Base-by-base conservation (phyloP, 2,113 vertebrate species). In the Pygoscelis antarcticus region DNA sequence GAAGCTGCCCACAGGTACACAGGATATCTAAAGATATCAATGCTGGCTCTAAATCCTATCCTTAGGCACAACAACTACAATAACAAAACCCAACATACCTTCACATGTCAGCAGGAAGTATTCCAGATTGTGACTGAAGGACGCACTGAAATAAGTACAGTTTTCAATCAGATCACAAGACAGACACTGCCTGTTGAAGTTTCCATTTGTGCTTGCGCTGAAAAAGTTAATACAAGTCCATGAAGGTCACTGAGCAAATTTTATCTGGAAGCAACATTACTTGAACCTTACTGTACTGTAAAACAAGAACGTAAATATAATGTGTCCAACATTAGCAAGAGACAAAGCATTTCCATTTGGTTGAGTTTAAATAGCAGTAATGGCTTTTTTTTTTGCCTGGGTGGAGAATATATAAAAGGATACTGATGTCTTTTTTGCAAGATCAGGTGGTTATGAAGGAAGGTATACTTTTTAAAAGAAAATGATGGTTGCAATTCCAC, bases 171-270 rank as follows among this genome's bases (percentile, higher is more conserved):
- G 95, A 70, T 99, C 98, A 25, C 99, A 99, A 7, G 99, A 99
- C 91, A 99, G 98, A 87, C 99, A 99, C 92, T 97, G 98, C 8
- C 99, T 97, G 98, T 99, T 99, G 98, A 99, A 99, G 40, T 98
- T 98, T 13, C 98, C 99, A 21, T 99, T 99, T 0, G 99, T 99
- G 98, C 98, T 99, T 23, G 99, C 99, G 2, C 99, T 99, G 93
- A 16, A 91, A 98, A 88, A 89, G 69, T 94, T 93, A 75, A 96
- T 42, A 69, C 14, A 30, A 64, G 74, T 64, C 27, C 27, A 21
- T 96, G 68, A 77, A 90, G 57, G 38, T 87, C 96, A 95, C 27
- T 11, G 30, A 46, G 69, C 58, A 23, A 38, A 90, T n/a, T 38
- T 25, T 93, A 68, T 70, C 52, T 78, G 91, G 71, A 90, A 87